Conservation (phyloP, 2,113 vertebrate species). For the Rhinoptilus africanus region DNA sequence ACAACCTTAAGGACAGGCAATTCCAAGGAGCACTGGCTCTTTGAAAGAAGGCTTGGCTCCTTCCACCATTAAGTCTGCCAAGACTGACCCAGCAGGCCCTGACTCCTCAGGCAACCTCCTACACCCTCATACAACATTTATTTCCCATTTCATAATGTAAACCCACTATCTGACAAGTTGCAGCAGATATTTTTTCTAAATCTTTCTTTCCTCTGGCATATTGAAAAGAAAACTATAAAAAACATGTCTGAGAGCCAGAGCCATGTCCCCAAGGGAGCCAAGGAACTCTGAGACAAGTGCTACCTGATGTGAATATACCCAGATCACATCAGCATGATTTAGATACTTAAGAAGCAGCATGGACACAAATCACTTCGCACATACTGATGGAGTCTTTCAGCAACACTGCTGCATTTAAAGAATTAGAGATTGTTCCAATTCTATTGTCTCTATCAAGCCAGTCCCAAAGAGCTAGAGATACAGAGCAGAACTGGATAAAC, state of each 20-base stretch:
- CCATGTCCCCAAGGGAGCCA: background rate
- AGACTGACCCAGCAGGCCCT: background rate
- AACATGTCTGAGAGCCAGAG: background rate
- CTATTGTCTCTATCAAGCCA: background rate
- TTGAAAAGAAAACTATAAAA: background rate
- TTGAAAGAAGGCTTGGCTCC: background rate
- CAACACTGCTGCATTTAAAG: background rate
- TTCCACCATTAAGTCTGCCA: background rate
- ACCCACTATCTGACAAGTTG: background rate
- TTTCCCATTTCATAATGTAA: background rate
- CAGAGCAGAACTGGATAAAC: background rate
- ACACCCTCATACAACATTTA: background rate
- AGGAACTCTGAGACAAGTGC: background rate
- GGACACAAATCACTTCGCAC: background rate
- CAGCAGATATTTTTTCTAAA: background rate
- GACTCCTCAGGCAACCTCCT: background rate
- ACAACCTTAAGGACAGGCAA: background rate
- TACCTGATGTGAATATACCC: background rate
- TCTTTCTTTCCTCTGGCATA: background rate
- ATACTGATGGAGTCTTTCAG: background rate
- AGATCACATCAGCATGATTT: background rate
- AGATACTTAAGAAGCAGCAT: background rate
- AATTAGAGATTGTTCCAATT: background rate
- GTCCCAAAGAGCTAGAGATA: background rate
- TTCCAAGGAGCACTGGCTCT: background rate